phyloP scores from a whole-genome alignment of 1,140 invertebrate species.

The Trachymyrmex cornetzi region DNA sequence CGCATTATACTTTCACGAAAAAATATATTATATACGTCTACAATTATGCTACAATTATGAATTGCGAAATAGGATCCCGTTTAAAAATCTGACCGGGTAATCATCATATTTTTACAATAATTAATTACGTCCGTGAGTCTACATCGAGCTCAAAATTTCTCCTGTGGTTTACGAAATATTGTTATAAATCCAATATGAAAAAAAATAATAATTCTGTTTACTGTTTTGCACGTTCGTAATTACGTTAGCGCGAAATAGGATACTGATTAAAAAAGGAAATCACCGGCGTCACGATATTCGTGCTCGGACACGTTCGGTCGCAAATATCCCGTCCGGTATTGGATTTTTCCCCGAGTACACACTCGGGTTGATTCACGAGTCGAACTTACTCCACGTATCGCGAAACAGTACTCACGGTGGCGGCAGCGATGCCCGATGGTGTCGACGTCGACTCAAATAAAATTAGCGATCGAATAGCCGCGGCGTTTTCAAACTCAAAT shows the following conservation, averaged over 20 bases:
- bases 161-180: conserved; percentile 52
- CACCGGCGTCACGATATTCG: conserved; percentile 53
- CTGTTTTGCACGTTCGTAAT: conserved; percentile 55
- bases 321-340: conserved; percentile 50
- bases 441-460: conserved; percentile 63
- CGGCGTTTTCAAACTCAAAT: not conserved
- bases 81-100: conserved; percentile 32
- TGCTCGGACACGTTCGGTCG: conserved; percentile 46
- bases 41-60: conserved; percentile 15
- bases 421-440: not conserved
- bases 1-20: not conserved
- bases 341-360: conserved; percentile 52
- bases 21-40: not conserved
- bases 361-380: conserved; percentile 54
- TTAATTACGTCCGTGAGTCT: conserved; percentile 26
- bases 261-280: conserved; percentile 62
- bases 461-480: conserved; percentile 74
- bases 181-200: conserved; percentile 44
- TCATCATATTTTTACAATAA: conserved; percentile 41
- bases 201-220: conserved; percentile 48
- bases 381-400: conserved; percentile 47
- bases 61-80: conserved; percentile 32
- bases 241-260: conserved; percentile 57
- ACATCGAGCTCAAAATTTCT: conserved; percentile 6
- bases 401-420: conserved; percentile 56